phyloP scores from a whole-genome alignment of 2,888 invertebrate species.

The Apodemia hepburni region DNA sequence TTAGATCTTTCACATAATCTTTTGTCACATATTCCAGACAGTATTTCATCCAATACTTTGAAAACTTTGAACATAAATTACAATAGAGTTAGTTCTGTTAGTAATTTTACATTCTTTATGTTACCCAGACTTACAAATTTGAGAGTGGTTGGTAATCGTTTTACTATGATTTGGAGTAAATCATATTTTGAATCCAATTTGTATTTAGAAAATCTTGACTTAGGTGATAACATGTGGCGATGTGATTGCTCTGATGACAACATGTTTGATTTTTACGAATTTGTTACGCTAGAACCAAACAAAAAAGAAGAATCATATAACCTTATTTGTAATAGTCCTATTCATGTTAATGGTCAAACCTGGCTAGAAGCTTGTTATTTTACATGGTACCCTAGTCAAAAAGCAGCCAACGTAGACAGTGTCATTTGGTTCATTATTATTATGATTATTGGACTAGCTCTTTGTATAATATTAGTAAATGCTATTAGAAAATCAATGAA shows the following conservation, averaged over 20 bases:
- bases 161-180: constrained; percentile 81
- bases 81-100: constrained; percentile 81
- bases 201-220: constrained; percentile 77
- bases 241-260: constrained; percentile 84
- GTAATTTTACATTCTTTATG: constrained; percentile 82
- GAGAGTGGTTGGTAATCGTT: constrained; percentile 85
- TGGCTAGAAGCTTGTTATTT: constrained; percentile 85
- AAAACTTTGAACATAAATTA: constrained; percentile 80
- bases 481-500: constrained; percentile 78
- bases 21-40: constrained; percentile 81
- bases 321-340: constrained; percentile 84
- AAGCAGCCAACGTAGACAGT: constrained; percentile 60
- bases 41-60: constrained; percentile 81
- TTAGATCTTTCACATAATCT: constrained; percentile 85
- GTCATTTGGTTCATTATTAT: constrained; percentile 81
- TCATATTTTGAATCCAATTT: constrained; percentile 81
- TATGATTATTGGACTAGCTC: constrained; percentile 72
- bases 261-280: constrained; percentile 82
- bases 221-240: constrained; percentile 88
- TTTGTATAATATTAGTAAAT: constrained; percentile 76
- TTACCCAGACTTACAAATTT: constrained; percentile 81
- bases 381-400: constrained; percentile 77
- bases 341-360: constrained; percentile 79
- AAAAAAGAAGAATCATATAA: constrained; percentile 73
- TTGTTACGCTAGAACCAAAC: constrained; percentile 76